Base-by-base conservation (phyloP, 2,797 vertebrate species). In the Sebastes minor region DNA sequence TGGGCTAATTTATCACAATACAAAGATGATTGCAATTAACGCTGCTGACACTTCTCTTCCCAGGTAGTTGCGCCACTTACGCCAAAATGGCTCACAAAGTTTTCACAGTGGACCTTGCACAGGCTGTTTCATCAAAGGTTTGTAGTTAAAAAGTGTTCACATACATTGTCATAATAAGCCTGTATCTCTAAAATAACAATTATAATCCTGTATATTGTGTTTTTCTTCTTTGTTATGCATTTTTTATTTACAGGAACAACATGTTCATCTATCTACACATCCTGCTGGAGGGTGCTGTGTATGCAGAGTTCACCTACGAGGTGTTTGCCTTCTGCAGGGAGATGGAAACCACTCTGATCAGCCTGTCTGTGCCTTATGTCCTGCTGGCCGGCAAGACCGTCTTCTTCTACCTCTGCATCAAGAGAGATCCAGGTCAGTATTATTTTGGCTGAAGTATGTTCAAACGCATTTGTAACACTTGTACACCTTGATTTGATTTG, bases 121-220 rank as follows among this genome's bases (percentile, higher is more conserved):
- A 94, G 91, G 64, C 84, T 99, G 65, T 97, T 99, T 83, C 96
- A 98, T 75, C 97, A 97, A 52, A 97, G 97, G 98, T 98, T 92
- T 62, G 91, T 59, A 16, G 1, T 72, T 1, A 55, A 22, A 22
- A 23, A 42, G 5, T 3, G 12, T 35, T 35, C 9, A 3, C 13
- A 27, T 20, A 4, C n/a, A 32, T 8, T 20, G 14, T 35, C 12
- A n/a, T n/a, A 5, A 22, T 59, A 46, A 46, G 14, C 42, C 42
- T 42, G 18, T 23, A 6, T 13, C 28, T 22, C 18, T 28, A 28
- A 28, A 9, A 38, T 4, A 7, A 60, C 27, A 8, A 4, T 69
- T 23, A 2, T 14, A 49, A 18, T 57, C 2, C 1, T 66, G 3
- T 75, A 6, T 35, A 28, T 49, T 28, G 27, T 70, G 3, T 6